Base-by-base conservation (phyloP, 2,113 vertebrate genomes). In the Elaphurus davidianus region DNA sequence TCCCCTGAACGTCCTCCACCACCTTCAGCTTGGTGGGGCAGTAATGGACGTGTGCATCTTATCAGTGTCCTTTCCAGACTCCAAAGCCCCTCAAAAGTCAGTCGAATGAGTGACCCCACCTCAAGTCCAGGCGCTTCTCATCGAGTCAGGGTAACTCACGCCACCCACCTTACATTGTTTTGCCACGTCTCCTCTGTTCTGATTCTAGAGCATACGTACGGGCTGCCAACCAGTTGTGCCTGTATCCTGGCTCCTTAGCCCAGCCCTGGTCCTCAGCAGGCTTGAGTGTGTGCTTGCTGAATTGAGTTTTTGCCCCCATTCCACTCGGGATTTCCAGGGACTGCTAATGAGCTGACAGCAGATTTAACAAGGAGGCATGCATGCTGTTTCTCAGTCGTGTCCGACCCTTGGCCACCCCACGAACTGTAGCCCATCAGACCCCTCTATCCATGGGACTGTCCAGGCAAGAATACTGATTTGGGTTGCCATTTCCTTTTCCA, bases 41-140 rank as follows among this genome's bases (percentile, higher is more conserved):
- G 33, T 14, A 5, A 45, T 0, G 27, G 5, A 7, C 3, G 0
- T n/a, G 36, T 10, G 4, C 28, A 0, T 83, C 45, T 90, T 16
- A 19, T 67, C 55, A 45, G 2, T 1, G 15, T 57, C 50, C 83
- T 52, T 47, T 59, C 84, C 43, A 62, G 86, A 59, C 27, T 27
- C 13, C 33, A 15, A 15, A 33, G 27, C 14, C 64, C 47, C n/a
- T 87, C 30, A n/a, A 40, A 82, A 90, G 23, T 78, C 33, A 36
- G 33, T 45, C 2, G 12, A 82, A 30, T 9, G 21, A 54, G 17
- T 25, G 60, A 27, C 13, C 54, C 84, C 43, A 3, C 3, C 27
- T 82, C 91, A 30, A 59, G 28, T 12, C 3, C 45, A 0, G 16
- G 47, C 83, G 33, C 79, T 78, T 67, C 86, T 79, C 50, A 13